A percentile compares a stretch with the other conserved stretches of the same genome.
Conservation (phyloP, 2,888 invertebrate genomes). For the Zonitis immaculata region DNA sequence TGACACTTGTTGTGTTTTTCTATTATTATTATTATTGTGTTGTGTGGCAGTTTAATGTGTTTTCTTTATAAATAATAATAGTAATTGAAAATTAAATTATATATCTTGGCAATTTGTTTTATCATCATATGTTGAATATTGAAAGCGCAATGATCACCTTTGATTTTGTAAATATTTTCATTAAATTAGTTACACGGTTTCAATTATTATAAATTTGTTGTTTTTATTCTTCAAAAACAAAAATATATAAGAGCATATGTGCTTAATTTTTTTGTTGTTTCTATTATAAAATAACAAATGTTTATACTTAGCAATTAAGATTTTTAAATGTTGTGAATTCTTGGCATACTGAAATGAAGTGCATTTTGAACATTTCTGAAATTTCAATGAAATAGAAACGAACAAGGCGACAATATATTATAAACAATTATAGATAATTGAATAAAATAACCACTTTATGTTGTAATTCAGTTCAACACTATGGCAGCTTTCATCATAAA, state of each 20-base stretch:
- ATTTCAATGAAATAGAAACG: no score
- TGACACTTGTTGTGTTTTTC: constrained; percentile 44
- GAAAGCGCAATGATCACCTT: neutral
- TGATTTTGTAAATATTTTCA: neutral
- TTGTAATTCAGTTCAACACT: no score
- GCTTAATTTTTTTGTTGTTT: no score
- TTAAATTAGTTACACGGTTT: neutral
- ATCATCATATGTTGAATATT: neutral
- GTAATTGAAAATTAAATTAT: neutral
- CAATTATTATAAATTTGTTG: neutral
- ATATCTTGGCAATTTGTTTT: neutral
- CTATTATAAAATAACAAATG: no score
- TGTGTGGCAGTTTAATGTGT: constrained; percentile 22
- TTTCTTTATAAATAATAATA: neutral
- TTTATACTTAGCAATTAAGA: neutral
- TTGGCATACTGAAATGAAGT: neutral
- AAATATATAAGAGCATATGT: no score
- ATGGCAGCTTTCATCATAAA: no score
- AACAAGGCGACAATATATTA: no score
- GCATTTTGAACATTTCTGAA: no score
- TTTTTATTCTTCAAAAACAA: no score
- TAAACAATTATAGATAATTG: no score
- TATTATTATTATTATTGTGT: constrained; percentile 10
- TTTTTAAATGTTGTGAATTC: neutral
- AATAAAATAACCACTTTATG: no score